Evolutionary conservation across 2,797 vertebrate species (phyloP).

Genomic region (Percopsis omiscomaycus): DNA sequence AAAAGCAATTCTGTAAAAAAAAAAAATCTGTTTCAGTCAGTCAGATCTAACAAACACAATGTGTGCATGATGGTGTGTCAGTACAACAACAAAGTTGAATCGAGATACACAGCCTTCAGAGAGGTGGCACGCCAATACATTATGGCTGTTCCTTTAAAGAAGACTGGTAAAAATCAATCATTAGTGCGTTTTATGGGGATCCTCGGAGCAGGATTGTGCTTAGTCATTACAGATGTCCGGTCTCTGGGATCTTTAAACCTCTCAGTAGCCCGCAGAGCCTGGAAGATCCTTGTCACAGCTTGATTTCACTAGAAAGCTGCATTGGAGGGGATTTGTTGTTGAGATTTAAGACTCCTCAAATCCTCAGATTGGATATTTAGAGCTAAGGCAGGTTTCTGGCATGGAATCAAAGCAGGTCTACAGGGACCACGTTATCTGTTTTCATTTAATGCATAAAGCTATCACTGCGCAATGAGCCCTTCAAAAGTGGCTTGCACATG

Average conservation of each 20-base stretch:
- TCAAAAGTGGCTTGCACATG: constrained; percentile 46
- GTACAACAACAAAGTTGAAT: neutral
- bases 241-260: constrained; percentile 31
- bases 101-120: constrained; percentile 22
- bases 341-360: constrained; percentile 51
- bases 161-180: constrained; percentile 65
- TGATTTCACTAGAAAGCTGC: constrained; percentile 40
- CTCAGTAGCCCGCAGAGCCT: constrained; percentile 28
- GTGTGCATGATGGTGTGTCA: neutral
- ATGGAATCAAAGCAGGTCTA: constrained; percentile 63
- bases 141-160: constrained; percentile 48
- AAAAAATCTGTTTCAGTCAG: too few species aligned
- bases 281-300: constrained; percentile 29
- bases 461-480: constrained; percentile 56
- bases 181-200: constrained; percentile 67
- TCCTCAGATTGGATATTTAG: constrained; percentile 65
- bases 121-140: constrained; percentile 34
- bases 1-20: too few species aligned
- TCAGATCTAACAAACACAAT: too few species aligned
- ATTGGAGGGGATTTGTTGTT: constrained; percentile 43
- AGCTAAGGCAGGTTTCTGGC: constrained; percentile 55
- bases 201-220: constrained; percentile 46
- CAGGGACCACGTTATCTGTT: constrained; percentile 63
- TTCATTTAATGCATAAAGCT: constrained; percentile 66
- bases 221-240: constrained; percentile 60